Evolutionary conservation across 2,888 invertebrate species (phyloP).

Genomic region (Netelia inedita): DNA sequence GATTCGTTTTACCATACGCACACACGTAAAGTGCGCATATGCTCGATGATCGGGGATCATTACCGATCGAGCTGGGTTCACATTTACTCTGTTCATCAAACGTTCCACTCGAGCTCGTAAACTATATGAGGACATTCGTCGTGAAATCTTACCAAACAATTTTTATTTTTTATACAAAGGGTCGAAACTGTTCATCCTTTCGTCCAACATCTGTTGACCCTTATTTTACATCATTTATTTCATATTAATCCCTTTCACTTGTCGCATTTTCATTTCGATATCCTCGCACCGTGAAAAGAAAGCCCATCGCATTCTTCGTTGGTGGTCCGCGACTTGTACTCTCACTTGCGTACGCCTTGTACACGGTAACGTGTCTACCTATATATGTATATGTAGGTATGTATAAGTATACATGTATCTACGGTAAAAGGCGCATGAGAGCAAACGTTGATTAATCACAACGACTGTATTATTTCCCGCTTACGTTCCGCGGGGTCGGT

Average conservation of each 20-base stretch:
- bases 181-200: too few species aligned
- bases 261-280: too few species aligned
- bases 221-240: conserved; percentile 16
- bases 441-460: conserved; percentile 83
- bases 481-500: conserved; percentile 72
- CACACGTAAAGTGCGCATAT: conserved; percentile 1
- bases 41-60: conserved; percentile 46
- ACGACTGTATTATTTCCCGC: conserved; percentile 83
- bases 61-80: conserved; percentile 26
- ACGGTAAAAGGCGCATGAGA: conserved; percentile 43
- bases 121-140: too few species aligned
- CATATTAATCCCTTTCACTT: conserved; percentile 12
- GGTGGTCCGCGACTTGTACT: conserved; percentile 67
- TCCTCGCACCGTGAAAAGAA: too few species aligned
- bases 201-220: too few species aligned
- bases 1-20: conserved; percentile 29
- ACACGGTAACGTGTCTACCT: conserved; percentile 9
- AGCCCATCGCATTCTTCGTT: conserved; percentile 58
- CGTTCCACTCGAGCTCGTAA: conserved; percentile 10
- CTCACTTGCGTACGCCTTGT: conserved; percentile 44
- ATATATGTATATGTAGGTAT: conserved; percentile 16
- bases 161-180: conserved; percentile 2
- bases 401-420: too few species aligned
- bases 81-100: conserved; percentile 28
- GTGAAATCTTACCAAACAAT: too few species aligned